A percentile compares a stretch with the other conserved stretches of the same genome.
Conservation (phyloP, 2,797 vertebrate genomes). For the Xiphophorus birchmanni region DNA sequence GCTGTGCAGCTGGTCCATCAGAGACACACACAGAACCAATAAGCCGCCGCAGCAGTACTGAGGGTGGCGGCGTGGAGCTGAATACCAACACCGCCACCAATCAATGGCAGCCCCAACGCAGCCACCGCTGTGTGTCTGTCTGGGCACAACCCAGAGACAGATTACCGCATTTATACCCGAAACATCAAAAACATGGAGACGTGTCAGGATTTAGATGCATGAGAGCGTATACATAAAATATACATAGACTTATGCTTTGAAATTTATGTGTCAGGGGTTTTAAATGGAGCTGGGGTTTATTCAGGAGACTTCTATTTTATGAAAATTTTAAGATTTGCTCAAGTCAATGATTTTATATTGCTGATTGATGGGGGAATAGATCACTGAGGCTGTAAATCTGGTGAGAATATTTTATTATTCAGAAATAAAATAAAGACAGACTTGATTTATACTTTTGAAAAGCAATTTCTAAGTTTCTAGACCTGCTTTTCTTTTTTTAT, state of each 20-base stretch:
- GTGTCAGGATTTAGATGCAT: not conserved
- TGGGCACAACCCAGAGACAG: not conserved
- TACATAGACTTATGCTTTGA: not conserved
- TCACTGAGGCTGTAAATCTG: not conserved
- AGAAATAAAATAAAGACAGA: not conserved
- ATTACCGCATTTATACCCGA: not conserved
- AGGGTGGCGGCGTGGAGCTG: constrained; percentile 39
- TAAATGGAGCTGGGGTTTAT: not conserved
- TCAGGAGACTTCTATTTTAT: not conserved
- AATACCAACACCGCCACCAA: constrained; percentile 50
- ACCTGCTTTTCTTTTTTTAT: not conserved
- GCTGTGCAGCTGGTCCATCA: constrained; percentile 1
- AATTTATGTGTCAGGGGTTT: not conserved
- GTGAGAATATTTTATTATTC: not conserved
- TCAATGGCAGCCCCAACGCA: constrained; percentile 46
- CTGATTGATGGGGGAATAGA: constrained; percentile 9
- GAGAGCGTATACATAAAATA: not conserved
- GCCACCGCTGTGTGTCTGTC: constrained; percentile 25
- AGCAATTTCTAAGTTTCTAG: not conserved
- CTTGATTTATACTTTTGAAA: not conserved
- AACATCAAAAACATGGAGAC: not conserved
- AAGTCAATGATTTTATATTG: constrained; percentile 8
- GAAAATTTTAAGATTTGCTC: not conserved
- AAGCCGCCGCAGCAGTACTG: constrained; percentile 16
- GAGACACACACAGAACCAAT: not conserved